These are phyloP conservation scores for Pseudanteris insignis DNA, from an alignment of 2,888 invertebrate genomes.

Conservation along the genomic window DNA sequence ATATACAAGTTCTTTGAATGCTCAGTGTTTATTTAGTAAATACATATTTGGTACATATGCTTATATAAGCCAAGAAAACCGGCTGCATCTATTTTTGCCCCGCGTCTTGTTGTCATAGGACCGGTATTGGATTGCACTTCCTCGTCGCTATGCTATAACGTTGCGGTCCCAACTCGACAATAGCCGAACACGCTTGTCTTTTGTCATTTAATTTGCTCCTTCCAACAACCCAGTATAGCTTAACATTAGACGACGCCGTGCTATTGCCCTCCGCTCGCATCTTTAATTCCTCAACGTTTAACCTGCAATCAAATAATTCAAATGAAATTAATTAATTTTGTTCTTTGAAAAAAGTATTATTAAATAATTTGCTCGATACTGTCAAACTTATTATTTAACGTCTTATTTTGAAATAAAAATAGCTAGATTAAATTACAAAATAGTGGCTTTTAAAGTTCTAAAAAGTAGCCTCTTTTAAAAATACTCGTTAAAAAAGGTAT, in stretches of 20 bases:
- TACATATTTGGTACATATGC: constrained; percentile 62
- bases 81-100: constrained; percentile 63
- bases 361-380: too few relatives aligned
- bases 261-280: constrained; percentile 9
- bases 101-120: constrained; percentile 64
- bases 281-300: constrained; percentile 7
- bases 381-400: too few relatives aligned
- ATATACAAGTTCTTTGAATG: constrained; percentile 49
- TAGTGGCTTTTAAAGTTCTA: too few relatives aligned
- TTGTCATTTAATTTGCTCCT: constrained; percentile 34
- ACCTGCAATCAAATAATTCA: too few relatives aligned
- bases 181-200: constrained; percentile 12
- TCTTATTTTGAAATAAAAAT: too few relatives aligned
- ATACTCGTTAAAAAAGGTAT: too few relatives aligned
- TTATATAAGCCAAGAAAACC: constrained; percentile 53
- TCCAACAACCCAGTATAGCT: constrained; percentile 24
- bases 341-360: too few relatives aligned
- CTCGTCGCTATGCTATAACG: constrained; percentile 32
- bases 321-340: too few relatives aligned
- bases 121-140: constrained; percentile 50
- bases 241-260: constrained; percentile 10
- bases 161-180: constrained; percentile 13
- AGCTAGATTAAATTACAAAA: too few relatives aligned
- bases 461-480: too few relatives aligned
- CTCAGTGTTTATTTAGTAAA: constrained; percentile 65